Percentiles rank a stretch among this genome's conserved stretches.
phyloP scores from a whole-genome alignment of 1,140 invertebrate species.

The Muscidifurax raptorellus region DNA sequence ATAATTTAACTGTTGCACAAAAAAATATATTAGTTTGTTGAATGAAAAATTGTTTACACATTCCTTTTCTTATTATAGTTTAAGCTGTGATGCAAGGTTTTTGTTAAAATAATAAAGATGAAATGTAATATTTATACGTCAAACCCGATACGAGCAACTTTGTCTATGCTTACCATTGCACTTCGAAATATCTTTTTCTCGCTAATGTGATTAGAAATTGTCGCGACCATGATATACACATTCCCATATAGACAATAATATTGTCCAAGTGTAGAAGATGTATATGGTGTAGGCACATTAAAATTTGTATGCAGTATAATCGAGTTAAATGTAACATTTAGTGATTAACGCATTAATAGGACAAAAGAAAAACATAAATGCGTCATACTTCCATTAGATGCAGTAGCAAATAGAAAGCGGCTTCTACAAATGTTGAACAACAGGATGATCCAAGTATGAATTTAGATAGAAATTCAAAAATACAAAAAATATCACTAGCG shows the following conservation, averaged over 20 bases:
- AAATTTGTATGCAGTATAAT: not conserved
- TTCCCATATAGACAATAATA: slow-evolving; percentile 63
- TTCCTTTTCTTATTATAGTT: not conserved
- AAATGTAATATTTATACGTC: not conserved
- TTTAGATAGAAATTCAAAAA: not conserved
- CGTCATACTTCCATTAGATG: not conserved
- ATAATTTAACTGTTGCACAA: not conserved
- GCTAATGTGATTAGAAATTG: not conserved
- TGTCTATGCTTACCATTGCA: not conserved
- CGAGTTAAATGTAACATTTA: not conserved
- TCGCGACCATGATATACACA: slow-evolving; percentile 49
- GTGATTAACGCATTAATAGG: not conserved
- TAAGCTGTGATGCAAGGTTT: not conserved
- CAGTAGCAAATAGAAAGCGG: not conserved
- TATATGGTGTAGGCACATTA: not conserved
- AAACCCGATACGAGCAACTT: not conserved
- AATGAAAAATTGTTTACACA: not conserved
- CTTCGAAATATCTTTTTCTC: slow-evolving; percentile 29
- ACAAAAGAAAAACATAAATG: not conserved
- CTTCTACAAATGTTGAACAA: not conserved
- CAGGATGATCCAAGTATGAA: too few species aligned
- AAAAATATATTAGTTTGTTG: not conserved
- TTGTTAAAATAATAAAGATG: not conserved
- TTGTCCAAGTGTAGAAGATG: slow-evolving; percentile 50
- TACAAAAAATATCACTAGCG: not conserved